Base-by-base conservation (phyloP, 2,888 invertebrate genomes). In the Nomada goodeniana region DNA sequence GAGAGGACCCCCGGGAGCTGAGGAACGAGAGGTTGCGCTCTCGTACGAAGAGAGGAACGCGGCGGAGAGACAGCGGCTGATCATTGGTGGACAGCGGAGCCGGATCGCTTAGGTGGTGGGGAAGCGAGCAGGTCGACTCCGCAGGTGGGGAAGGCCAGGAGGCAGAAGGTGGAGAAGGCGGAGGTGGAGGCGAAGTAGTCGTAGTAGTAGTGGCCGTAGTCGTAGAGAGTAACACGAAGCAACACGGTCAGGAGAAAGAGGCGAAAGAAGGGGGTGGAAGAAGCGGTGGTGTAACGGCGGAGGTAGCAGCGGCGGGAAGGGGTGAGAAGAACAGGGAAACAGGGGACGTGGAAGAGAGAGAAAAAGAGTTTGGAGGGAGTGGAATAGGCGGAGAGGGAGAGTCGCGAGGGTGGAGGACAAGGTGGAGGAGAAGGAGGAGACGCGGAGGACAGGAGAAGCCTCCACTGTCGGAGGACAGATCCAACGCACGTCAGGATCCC, bases 71-170 rank as follows among this genome's bases (percentile, higher is more conserved):
- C 92, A 93, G 90, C 90, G 90, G 92, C 89, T 90, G 92, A 93
- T 93, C 93, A 93, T 93, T 93, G 93, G 93, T 89, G 92, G 92
- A 91, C 92, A 91, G 88, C 84, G 78, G 64, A 83, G 87, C 83
- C 85, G 86, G 84, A 86, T 82, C 83, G 88, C 71, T 76, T 77
- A 75, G 85, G 89, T 90, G 88, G 91, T 90, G 91, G 91, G 91
- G 89, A 85, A 89, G 74, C 80, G 83, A 74, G 76, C 88, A 85
- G 90, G 89, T 86, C 86, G 84, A 82, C 81, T 78, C 73, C 36
- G 86, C 89, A 88, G 89, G 91, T 91, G 91, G 90, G 89, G 91
- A 88, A 89, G 88, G 87, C 85, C 84, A 84, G 90, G 86, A 89
- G 89, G 79, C 76, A 78, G 82, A 69, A 71, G 80, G 79, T 73